A percentile compares a stretch with the other conserved stretches of the same genome.
Conservation (phyloP, 1,140 invertebrate genomes). For the Heliconius melpomene region DNA sequence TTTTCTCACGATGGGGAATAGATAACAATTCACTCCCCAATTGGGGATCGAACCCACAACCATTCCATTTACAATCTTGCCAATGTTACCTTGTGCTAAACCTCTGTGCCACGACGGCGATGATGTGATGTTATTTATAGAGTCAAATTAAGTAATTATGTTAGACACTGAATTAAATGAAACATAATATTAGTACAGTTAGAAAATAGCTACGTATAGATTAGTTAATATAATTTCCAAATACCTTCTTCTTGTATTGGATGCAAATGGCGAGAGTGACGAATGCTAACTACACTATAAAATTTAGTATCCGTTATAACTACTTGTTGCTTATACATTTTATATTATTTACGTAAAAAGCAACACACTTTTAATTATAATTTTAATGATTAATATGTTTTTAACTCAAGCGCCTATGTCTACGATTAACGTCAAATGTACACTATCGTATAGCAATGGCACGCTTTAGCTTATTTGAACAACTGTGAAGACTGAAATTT, state of each 20-base stretch:
- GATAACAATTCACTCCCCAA: too few relatives aligned
- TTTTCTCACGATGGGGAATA: too few relatives aligned
- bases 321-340: slow-evolving; percentile 62
- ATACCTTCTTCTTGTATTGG: slow-evolving; percentile 70
- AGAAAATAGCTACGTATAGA: not conserved
- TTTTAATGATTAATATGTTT: slow-evolving; percentile 6
- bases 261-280: slow-evolving; percentile 64
- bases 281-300: slow-evolving; percentile 64
- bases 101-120: too few relatives aligned
- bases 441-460: slow-evolving; percentile 50
- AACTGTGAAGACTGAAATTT: slow-evolving; percentile 63
- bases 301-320: slow-evolving; percentile 60
- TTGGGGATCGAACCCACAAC: too few relatives aligned
- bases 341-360: slow-evolving; percentile 11
- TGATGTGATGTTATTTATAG: too few relatives aligned
- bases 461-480: slow-evolving; percentile 69
- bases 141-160: too few relatives aligned
- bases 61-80: too few relatives aligned
- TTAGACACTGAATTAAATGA: not conserved
- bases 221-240: slow-evolving; percentile 17
- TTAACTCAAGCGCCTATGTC: slow-evolving; percentile 13
- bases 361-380: slow-evolving; percentile 5
- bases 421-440: slow-evolving; percentile 38
- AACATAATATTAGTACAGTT: not conserved
- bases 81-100: too few relatives aligned